These are phyloP conservation scores for Rhinichthys osculus DNA, from an alignment of 2,797 vertebrate species.

Conservation along the genomic window DNA sequence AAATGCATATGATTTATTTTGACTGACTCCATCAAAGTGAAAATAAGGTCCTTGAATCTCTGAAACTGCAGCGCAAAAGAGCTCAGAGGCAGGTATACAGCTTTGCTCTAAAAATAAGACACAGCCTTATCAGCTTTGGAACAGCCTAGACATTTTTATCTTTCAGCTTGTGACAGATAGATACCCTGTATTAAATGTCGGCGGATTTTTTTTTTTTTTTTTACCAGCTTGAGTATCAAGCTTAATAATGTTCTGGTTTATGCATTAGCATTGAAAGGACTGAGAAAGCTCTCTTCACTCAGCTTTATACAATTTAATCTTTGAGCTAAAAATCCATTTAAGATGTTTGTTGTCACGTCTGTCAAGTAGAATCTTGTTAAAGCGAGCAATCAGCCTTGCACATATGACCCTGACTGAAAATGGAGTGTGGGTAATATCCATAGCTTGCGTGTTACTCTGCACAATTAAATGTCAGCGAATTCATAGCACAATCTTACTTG, in stretches of 20 bases:
- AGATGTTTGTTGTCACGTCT: constrained; percentile 13
- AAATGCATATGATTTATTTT: constrained; percentile 11
- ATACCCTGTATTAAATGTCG: constrained; percentile 13
- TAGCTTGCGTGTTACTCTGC: not conserved
- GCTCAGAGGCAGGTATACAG: constrained; percentile 3
- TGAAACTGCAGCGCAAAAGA: not conserved
- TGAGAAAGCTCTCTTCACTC: not conserved
- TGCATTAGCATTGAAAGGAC: not conserved
- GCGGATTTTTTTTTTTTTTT: not conserved
- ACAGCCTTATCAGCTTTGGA: constrained; percentile 28
- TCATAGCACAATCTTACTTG: not conserved
- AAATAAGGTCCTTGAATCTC: constrained; percentile 21
- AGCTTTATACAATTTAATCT: constrained; percentile 15
- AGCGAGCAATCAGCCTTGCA: not conserved
- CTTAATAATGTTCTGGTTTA: constrained; percentile 15
- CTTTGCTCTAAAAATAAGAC: constrained; percentile 9
- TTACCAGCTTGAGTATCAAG: constrained; percentile 9
- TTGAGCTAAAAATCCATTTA: constrained; percentile 12
- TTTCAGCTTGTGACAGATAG: constrained; percentile 10
- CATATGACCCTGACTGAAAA: constrained; percentile 13
- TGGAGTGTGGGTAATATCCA: not conserved
- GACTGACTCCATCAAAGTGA: constrained; percentile 18
- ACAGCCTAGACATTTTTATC: constrained; percentile 9
- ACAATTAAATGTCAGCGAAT: constrained; percentile 36
- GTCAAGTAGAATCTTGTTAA: not conserved